Conservation (phyloP, 2,797 vertebrate genomes). For the Naso thynnoides region DNA sequence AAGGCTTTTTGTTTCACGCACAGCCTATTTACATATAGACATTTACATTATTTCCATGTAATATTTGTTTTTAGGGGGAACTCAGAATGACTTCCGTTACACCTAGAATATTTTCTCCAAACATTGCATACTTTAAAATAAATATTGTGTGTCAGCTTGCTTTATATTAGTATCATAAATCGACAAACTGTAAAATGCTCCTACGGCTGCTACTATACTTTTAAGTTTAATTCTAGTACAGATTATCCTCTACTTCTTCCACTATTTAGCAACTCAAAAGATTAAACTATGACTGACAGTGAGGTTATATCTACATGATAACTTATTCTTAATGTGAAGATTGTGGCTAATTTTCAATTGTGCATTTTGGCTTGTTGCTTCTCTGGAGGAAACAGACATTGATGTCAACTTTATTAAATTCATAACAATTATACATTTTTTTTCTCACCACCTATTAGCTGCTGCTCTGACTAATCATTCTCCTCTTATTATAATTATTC, state of each 20-base stretch:
- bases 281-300: not conserved
- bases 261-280: not conserved
- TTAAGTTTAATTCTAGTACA: no score
- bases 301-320: not conserved
- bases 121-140: not conserved
- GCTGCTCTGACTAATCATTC: conserved; percentile 33
- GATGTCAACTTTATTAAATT: conserved; percentile 36
- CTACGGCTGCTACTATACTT: not conserved
- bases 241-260: no score
- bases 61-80: not conserved
- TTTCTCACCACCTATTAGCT: conserved; percentile 14
- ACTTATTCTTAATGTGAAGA: not conserved
- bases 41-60: not conserved
- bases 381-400: not conserved
- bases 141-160: not conserved
- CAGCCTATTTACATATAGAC: conserved; percentile 5
- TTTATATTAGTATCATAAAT: not conserved
- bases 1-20: conserved; percentile 10
- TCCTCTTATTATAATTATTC: not conserved
- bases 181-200: not conserved
- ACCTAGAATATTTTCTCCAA: not conserved
- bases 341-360: conserved; percentile 7
- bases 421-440: no score
- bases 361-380: conserved; percentile 27
- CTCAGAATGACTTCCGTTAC: not conserved